phyloP scores from a whole-genome alignment of 1,140 invertebrate genomes.

The Drosophila tani region DNA sequence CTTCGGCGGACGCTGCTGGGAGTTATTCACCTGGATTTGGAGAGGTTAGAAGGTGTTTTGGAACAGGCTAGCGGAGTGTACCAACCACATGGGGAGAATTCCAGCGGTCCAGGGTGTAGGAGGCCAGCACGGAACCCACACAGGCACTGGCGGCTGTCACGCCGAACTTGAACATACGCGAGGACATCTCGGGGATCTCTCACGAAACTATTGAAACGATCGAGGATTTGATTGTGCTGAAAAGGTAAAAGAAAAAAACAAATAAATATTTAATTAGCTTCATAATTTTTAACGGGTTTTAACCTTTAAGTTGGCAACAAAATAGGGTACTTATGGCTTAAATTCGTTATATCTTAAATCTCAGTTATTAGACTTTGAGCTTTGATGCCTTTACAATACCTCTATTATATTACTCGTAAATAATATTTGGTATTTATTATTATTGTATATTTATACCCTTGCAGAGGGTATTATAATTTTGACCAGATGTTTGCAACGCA shows the following conservation, averaged over 20 bases:
- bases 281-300: too few relatives aligned
- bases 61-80: neutral
- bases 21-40: conserved; percentile 73
- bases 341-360: too few relatives aligned
- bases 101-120: conserved; percentile 74
- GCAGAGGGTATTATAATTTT: too few relatives aligned
- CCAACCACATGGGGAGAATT: conserved; percentile 75
- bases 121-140: conserved; percentile 70
- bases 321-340: too few relatives aligned
- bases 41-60: too few relatives aligned
- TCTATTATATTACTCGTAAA: neutral
- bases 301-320: too few relatives aligned
- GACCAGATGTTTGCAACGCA: too few relatives aligned
- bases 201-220: conserved; percentile 31
- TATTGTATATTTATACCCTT: too few relatives aligned
- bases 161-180: conserved; percentile 82
- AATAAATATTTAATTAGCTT: neutral
- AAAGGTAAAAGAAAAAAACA: neutral
- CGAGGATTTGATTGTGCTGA: conserved; percentile 33
- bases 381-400: too few relatives aligned
- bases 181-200: conserved; percentile 66
- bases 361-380: too few relatives aligned
- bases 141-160: conserved; percentile 78
- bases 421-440: neutral
- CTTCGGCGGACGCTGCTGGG: conserved; percentile 86